phyloP scores from a whole-genome alignment of 2,113 vertebrate species.

The Coptodon bakossiorum region DNA sequence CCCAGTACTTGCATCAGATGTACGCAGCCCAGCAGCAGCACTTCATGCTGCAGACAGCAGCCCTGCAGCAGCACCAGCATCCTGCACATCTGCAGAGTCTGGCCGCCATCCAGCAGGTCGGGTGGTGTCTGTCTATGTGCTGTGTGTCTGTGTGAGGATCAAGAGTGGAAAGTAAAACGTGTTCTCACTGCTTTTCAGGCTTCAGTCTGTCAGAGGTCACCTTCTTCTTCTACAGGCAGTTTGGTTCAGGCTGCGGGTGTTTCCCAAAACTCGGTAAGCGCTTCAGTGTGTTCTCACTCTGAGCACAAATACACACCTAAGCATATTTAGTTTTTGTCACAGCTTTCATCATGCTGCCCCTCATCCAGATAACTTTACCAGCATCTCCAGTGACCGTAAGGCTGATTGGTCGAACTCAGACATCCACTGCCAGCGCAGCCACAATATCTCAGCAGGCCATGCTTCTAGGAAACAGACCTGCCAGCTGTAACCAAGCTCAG shows the following conservation, averaged over 20 bases:
- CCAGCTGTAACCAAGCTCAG: conserved; percentile 88
- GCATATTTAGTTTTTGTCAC: not conserved
- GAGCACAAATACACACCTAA: not conserved
- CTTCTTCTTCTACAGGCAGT: conserved; percentile 78
- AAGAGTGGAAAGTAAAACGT: not conserved
- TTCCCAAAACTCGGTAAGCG: conserved; percentile 84
- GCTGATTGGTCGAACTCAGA: conserved; percentile 84
- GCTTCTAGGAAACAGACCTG: conserved; percentile 85
- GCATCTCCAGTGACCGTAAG: conserved; percentile 84
- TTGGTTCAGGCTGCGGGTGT: conserved; percentile 80
- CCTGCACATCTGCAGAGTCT: conserved; percentile 74
- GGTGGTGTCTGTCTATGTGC: not conserved
- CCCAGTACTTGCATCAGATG: conserved; percentile 95
- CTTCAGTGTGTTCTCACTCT: not conserved
- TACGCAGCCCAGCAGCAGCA: conserved; percentile 94
- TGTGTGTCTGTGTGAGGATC: not conserved
- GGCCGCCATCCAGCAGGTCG: conserved; percentile 85
- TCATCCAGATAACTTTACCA: conserved; percentile 83
- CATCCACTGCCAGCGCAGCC: conserved; percentile 73
- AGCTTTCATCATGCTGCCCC: not conserved
- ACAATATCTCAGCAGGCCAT: conserved; percentile 88
- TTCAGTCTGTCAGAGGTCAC: conserved; percentile 80
- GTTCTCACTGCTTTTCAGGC: conserved; percentile 77
- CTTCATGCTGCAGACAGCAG: conserved; percentile 88
- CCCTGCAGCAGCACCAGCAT: conserved; percentile 83